Conservation (phyloP, 2,113 vertebrate genomes). For the Daphoenositta chrysoptera region DNA sequence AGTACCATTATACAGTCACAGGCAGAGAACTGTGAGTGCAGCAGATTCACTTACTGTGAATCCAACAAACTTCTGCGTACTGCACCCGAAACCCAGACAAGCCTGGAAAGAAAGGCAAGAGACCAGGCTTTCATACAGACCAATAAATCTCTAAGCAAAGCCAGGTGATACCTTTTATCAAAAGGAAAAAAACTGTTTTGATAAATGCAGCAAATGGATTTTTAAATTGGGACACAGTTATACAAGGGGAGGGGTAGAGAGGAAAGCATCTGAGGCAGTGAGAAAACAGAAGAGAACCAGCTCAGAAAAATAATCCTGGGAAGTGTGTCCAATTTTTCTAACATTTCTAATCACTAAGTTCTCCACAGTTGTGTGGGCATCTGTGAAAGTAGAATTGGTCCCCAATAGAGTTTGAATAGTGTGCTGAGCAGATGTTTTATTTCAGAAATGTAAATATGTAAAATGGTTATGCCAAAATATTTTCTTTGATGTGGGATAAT, state of each 20-base stretch:
- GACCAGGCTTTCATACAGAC: background rate
- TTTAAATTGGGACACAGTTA: background rate
- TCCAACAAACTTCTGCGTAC: background rate
- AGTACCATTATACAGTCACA: background rate
- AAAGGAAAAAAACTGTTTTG: background rate
- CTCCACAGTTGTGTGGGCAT: background rate
- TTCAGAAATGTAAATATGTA: constrained; percentile 14
- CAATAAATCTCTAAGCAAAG: background rate
- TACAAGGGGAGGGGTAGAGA: background rate
- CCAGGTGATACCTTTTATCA: background rate
- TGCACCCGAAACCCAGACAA: background rate
- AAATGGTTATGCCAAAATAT: constrained; percentile 24
- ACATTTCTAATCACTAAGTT: constrained; percentile 36
- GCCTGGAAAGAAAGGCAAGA: background rate
- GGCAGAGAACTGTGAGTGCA: background rate
- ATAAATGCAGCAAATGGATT: background rate
- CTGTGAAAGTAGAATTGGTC: constrained; percentile 8
- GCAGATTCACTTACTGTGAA: background rate
- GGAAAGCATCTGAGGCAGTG: background rate
- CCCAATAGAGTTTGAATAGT: background rate
- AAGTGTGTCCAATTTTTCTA: constrained; percentile 51
- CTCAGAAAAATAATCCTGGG: constrained; percentile 40
- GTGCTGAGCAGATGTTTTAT: constrained; percentile 21
- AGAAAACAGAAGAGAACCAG: background rate
- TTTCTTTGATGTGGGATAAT: constrained; percentile 56